Base-by-base conservation (phyloP, 2,797 vertebrate genomes). In the Pempheris klunzingeri region DNA sequence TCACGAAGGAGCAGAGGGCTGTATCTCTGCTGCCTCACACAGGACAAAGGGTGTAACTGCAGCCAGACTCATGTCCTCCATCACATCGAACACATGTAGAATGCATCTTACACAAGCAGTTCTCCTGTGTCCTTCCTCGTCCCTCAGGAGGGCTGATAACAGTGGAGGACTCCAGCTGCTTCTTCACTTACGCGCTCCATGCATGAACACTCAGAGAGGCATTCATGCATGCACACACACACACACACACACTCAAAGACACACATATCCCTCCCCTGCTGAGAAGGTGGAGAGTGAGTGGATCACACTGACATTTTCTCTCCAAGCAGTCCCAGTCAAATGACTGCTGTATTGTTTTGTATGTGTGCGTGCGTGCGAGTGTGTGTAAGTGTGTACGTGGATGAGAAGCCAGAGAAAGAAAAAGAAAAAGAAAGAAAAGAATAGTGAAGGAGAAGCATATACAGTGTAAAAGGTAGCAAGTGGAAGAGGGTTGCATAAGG, bases 11-110 rank as follows among this genome's bases (percentile, higher is more conserved):
- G 62, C 30, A 36, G 60, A 87, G 80, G 78, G 71, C 93, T 95
- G 90, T 91, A 93, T 94, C 93, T 94, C 90, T 95, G 92, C 94
- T 94, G 93, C 95, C 94, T 86, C 94, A 89, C 85, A 52, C 92
- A 95, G 95, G 94, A 91, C 62, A 47, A 74, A 67, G 52, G 22
- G 0, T 72, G 85, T 20, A 79, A 93, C 89, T 92, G 84, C 91
- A 90, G 49, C 7, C 22, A 34, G 26, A 53, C 34, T 46, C 15
- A 50, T 32, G 30, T 73, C 53, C 53, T 74, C 75, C 44, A 36
- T 83, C 75, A 71, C 71, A 55, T 72, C 70, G 18, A 61, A 80
- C 80, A 80, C 77, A 58, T 70, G 74, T 59, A 66, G 65, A 71
- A 61, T 83, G 83, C 87, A 75, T 88, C 77, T 87, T 83, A 81